Percentiles rank a stretch among this genome's conserved stretches.
Evolutionary conservation across 35 echinoderm and acorn worm genomes (phyloP).

Genomic region (Holothuria glaberrima): DNA sequence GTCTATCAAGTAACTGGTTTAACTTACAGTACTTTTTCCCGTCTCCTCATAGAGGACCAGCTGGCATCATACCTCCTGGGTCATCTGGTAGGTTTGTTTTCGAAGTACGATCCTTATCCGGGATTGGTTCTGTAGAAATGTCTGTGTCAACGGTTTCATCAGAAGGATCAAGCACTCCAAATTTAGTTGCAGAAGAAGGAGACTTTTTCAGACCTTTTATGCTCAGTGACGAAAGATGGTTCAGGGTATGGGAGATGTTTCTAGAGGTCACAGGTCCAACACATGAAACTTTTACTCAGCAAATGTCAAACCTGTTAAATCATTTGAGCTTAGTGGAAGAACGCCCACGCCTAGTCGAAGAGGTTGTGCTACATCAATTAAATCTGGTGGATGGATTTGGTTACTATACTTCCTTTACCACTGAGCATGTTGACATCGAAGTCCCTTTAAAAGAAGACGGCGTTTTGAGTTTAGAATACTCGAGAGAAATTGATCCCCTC

Average conservation of each 20-base stretch:
- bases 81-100: conserved; percentile 14
- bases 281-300: conserved; percentile 16
- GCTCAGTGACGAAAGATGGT: conserved; percentile 29
- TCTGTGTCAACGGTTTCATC: conserved; percentile 23
- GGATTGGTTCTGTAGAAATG: not conserved
- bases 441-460: not conserved
- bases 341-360: conserved; percentile 2
- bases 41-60: conserved; percentile 18
- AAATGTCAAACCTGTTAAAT: conserved; percentile 36
- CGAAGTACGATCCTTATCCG: not conserved
- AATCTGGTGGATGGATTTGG: conserved; percentile 38
- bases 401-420: not conserved
- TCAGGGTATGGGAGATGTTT: conserved; percentile 41
- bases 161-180: not conserved
- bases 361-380: conserved; percentile 23
- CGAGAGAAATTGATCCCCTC: conserved; percentile 14
- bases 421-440: not conserved
- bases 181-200: conserved; percentile 28
- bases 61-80: conserved; percentile 14
- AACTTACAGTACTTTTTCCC: conserved; percentile 11
- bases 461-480: not conserved
- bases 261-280: conserved; percentile 6
- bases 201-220: conserved; percentile 37
- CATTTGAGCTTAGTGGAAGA: conserved; percentile 2
- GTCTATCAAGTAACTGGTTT: not conserved